Base-by-base conservation (phyloP, 2,888 invertebrate species). In the Cephus sareptanus region DNA sequence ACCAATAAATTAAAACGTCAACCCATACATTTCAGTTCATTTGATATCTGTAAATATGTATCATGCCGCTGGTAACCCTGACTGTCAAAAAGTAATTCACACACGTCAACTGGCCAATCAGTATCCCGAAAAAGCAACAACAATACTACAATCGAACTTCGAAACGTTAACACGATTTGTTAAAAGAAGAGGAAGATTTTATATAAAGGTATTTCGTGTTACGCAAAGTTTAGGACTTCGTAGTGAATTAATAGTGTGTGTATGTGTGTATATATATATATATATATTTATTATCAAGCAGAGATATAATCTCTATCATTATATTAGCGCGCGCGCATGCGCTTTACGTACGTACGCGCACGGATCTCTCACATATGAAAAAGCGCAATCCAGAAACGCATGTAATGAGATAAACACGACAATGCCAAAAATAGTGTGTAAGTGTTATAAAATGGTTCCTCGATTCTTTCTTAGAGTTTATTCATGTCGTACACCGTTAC, bases 151-250 rank as follows among this genome's bases (percentile, higher is more conserved):
- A 37, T 37, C 13, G 13, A 37, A 37, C 37, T 37, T 37, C 37
- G 37, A 37, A 13, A 37, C 37, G 4, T 15, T 11, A 12, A 3
- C 3, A 35, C 35, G 35, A 35, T 35, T 37, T 13, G 13, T 37
- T 13, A 15, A 15, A 4, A 37, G 13, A 15, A 37, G 37, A 37
- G 37, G 37, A 37, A 37, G 13, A 89, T 85, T 89, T 85, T 80
- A 88, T 89, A 89, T 88, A 85, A 89, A 89, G 85, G 82, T 87
- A 85, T 85, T 71, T 69, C 69, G 79, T 74, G 74, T 71, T 35
- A 37, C 37, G 35, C 75, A 78, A 75, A 76, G 69, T 79, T 78
- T 77, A 77, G 75, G 40, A 79, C 40, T 40, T 6, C 40, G 1
- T 40, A 56, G 40, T 56, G 23, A 56, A 56, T 56, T 9, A 56